Base-by-base conservation (phyloP, 2,888 invertebrate genomes). In the Nemapogon koenigi region DNA sequence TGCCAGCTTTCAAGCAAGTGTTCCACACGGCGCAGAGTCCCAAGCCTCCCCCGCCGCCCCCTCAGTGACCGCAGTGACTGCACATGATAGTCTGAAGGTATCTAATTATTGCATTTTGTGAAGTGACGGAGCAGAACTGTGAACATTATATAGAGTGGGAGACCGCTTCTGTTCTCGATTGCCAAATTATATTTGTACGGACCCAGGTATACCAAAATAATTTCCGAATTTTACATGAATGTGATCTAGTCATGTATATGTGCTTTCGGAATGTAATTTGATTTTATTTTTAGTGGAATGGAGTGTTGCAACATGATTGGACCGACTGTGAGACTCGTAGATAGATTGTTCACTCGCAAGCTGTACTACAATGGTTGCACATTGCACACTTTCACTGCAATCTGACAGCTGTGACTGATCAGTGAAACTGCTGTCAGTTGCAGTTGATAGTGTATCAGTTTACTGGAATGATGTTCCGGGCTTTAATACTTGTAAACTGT, bases 161-260 rank as follows among this genome's bases (percentile, higher is more conserved):
- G 11, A 35, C 11, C 6, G 35, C 22, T 25, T 26, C 35, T 27
- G 7, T 13, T 28, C 6, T 27, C 35, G 19, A 26, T 72, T 70
- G 73, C 75, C 75, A 73, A 73, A 73, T 70, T 69, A 63, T 72
- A 32, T 62, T 65, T 62, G 64, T 64, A 62, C 66, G 47, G 62
- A 67, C 55, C 65, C 59, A 59, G 69, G 64, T 72, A 68, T 73
- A 73, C 73, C 75, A 73, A 75, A 76, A 69, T 71, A 52, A n/a
- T 64, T 76, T 78, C 78, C 76, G 78, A 78, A 78, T 72, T 72
- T 75, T 78, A 64, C 78, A 78, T 78, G 78, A 75, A 73, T 72
- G 64, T 70, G 65, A 76, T 78, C 78, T 78, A 78, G 78, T 76
- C 78, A 59, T 75, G 76, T 78, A n/a, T n/a, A 76, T 73, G 76